A percentile compares a stretch with the other conserved stretches of the same genome.
These are phyloP conservation scores for Coremacera marginata DNA, from an alignment of 2,888 invertebrate species.

Conservation along the genomic window DNA sequence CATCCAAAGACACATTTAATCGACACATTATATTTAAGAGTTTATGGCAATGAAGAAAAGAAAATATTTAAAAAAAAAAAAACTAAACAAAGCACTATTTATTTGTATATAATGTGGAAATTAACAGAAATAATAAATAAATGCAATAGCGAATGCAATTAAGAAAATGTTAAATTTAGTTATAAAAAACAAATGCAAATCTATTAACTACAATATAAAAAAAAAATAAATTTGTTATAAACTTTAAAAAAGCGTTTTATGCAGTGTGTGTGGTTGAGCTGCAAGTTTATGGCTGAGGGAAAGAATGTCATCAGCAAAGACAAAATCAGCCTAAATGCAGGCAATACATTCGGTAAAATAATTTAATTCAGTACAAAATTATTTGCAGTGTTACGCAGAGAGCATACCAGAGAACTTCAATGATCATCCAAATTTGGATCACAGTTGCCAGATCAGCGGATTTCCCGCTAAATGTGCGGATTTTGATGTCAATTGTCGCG, in stretches of 20 bases:
- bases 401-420: too few relatives aligned
- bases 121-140: not conserved
- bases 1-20: slow-evolving; percentile 12
- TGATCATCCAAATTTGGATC: too few relatives aligned
- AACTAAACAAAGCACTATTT: not conserved
- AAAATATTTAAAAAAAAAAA: not conserved
- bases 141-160: not conserved
- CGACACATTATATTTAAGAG: not conserved
- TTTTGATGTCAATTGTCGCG: too few relatives aligned
- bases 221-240: not conserved
- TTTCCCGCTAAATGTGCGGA: too few relatives aligned
- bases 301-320: too few relatives aligned
- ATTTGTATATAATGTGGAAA: slow-evolving; percentile 2
- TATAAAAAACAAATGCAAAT: not conserved
- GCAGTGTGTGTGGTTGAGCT: not conserved
- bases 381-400: too few relatives aligned
- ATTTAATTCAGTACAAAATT: too few relatives aligned
- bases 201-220: not conserved
- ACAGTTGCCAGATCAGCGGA: too few relatives aligned
- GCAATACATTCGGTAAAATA: too few relatives aligned
- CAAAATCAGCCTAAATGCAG: too few relatives aligned
- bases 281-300: too few relatives aligned
- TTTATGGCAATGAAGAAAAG: not conserved
- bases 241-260: not conserved
- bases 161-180: not conserved